phyloP scores from a whole-genome alignment of 53 echinoderm and acorn worm species.

The Luidia sarsii region DNA sequence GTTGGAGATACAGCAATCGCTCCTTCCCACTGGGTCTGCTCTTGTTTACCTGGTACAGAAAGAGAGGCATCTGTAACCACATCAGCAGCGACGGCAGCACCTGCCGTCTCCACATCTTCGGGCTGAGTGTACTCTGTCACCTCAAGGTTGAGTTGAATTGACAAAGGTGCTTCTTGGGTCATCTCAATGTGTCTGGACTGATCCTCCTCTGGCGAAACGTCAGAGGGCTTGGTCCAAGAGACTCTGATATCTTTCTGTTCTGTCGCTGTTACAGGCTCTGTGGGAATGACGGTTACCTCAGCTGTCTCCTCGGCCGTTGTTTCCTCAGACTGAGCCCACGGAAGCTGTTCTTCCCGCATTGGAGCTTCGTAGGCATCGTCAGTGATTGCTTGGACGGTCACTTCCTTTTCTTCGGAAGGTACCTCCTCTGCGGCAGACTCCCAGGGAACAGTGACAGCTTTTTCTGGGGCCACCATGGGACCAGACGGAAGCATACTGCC shows the following conservation, averaged over 20 bases:
- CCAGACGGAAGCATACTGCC: constrained; percentile 27
- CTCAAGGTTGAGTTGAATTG: constrained; percentile 34
- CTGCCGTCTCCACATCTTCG: constrained; percentile 23
- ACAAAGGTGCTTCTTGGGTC: constrained; percentile 33
- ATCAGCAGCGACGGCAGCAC: constrained; percentile 19
- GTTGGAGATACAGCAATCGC: constrained; percentile 23
- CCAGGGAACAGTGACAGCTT: constrained; percentile 21
- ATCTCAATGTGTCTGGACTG: constrained; percentile 18
- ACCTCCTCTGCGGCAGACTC: constrained; percentile 17
- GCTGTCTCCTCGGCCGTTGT: constrained; percentile 31
- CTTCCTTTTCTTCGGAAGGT: constrained; percentile 25
- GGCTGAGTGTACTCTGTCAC: constrained; percentile 8
- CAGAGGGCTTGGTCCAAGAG: constrained; percentile 28
- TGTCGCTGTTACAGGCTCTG: constrained; percentile 31
- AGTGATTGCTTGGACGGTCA: constrained; percentile 42
- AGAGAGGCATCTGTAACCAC: constrained; percentile 46
- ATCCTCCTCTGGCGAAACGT: constrained; percentile 7
- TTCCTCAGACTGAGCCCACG: constrained; percentile 55
- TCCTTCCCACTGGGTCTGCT: constrained; percentile 52
- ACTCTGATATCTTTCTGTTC: constrained; percentile 14
- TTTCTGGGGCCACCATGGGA: constrained; percentile 47
- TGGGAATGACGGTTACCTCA: constrained; percentile 40
- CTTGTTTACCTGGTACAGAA: constrained; percentile 37
- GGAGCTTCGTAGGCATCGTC: constrained; percentile 15
- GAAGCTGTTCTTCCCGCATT: constrained; percentile 40